Evolutionary conservation across 2,113 vertebrate species (phyloP).

Genomic region (Grammomys surdaster): DNA sequence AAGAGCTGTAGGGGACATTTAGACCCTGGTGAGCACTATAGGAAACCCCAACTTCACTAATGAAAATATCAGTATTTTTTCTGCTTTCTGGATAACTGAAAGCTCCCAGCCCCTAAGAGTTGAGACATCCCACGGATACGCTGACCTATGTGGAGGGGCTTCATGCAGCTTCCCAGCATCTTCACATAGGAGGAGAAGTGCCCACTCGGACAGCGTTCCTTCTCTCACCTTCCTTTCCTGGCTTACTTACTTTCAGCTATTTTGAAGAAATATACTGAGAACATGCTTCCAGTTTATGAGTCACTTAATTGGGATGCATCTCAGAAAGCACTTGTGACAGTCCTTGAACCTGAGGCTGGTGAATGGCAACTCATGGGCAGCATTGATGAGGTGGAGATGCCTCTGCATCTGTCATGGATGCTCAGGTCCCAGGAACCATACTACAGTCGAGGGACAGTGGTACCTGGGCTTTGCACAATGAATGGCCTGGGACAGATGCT

Average conservation of each 20-base stretch:
- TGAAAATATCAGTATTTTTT: slow-evolving; percentile 44
- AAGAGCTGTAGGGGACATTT: not conserved
- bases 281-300: not conserved
- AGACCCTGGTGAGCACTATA: not conserved
- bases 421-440: not conserved
- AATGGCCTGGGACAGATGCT: not conserved
- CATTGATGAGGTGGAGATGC: not conserved
- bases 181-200: not conserved
- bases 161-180: not conserved
- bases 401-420: not conserved
- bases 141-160: not conserved
- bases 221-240: not conserved
- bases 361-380: slow-evolving; percentile 34
- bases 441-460: not conserved
- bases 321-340: slow-evolving; percentile 30
- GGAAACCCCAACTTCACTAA: slow-evolving; percentile 38
- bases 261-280: not conserved
- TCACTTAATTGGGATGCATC: slow-evolving; percentile 10
- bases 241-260: not conserved
- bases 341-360: slow-evolving; percentile 42
- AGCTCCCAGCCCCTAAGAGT: slow-evolving; percentile 61
- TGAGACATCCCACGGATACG: slow-evolving; percentile 58
- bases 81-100: not conserved
- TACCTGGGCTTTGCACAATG: not conserved
- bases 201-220: accelerated